Evolutionary conservation across 2,888 invertebrate genomes (phyloP).

Genomic region (Corythucha ciliata): DNA sequence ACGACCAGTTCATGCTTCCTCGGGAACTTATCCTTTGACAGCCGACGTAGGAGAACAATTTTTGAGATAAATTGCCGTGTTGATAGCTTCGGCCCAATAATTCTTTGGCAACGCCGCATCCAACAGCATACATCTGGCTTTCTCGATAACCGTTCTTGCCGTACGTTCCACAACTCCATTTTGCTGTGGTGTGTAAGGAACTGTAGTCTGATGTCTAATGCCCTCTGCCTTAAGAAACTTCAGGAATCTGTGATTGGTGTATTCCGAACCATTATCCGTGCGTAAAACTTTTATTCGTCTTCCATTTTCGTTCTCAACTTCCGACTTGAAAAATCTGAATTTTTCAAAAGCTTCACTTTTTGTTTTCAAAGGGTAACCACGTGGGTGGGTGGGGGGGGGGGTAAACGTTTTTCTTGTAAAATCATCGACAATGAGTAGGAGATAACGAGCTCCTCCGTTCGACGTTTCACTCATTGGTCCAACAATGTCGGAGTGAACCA

Average conservation of each 20-base stretch:
- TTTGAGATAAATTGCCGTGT: slow-evolving; percentile 38
- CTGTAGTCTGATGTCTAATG: slow-evolving; percentile 21
- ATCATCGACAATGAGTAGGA: slow-evolving; percentile 31
- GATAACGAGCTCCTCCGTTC: slow-evolving; percentile 28
- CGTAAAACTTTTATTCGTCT: slow-evolving; percentile 31
- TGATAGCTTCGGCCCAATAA: slow-evolving; percentile 38
- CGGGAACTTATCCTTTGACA: slow-evolving; percentile 13
- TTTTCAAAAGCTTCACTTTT: slow-evolving; percentile 37
- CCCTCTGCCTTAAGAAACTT: slow-evolving; percentile 13
- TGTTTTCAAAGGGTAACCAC: slow-evolving; percentile 38
- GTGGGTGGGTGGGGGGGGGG: no score
- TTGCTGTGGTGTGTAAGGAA: slow-evolving; percentile 22
- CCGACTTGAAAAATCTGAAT: slow-evolving; percentile 35
- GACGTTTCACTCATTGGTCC: slow-evolving; percentile 29
- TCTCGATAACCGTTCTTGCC: no score
- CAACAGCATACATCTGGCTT: slow-evolving; percentile 35
- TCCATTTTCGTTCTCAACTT: slow-evolving; percentile 35
- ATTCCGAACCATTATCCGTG: slow-evolving; percentile 24
- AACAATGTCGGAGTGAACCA: slow-evolving; percentile 32
- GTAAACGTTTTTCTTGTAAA: slow-evolving; percentile 26
- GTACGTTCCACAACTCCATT: slow-evolving; percentile 18
- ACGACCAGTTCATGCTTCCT: slow-evolving; percentile 18
- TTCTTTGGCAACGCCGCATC: slow-evolving; percentile 32
- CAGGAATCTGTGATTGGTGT: slow-evolving; percentile 11
- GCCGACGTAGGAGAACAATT: slow-evolving; percentile 31